Base-by-base conservation (phyloP, 35 echinoderm and acorn worm genomes). In the Acanthaster planci region DNA sequence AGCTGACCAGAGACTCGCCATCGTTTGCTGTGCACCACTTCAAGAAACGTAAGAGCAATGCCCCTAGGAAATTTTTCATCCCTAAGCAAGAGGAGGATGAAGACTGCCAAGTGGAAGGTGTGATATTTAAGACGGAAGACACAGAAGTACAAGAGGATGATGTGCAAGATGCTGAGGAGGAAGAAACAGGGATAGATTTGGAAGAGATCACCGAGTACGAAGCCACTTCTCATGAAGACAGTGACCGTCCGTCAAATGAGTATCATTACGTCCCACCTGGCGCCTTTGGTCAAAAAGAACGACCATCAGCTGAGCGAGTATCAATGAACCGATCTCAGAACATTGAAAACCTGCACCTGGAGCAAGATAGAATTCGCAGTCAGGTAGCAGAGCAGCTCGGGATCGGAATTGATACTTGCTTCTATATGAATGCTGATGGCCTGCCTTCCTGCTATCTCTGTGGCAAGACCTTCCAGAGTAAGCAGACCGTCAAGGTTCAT, bases 401-500 rank as follows among this genome's bases (percentile, higher is more conserved):
- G 21, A 44, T 81, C 5, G 51, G 50, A 27, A 30, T 52, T n/a
- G 79, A 81, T 22, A 81, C 40, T 32, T 81, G 79, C 44, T 86
- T 22, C 37, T 76, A 47, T 72, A 76, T 76, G 10, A 72, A 72
- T 8, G 12, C 2, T 17, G 84, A 86, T 0, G 84, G 84, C 18
- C 40, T 86, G n/a, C 84, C 84, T 15, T 68, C 59, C 9, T 86
- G 84, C 26, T 40, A 76, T 7, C 39, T 76, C 6, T 86, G 84
- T 40, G 14, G 39, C 9, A 86, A 86, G 26, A 44, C 84, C 2
- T 86, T 86, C 50, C 84, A 86, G 58, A 86, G 84, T 51, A 76
- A 40, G 42, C 84, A 86, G 18, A 67, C 58, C 19, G 84, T 86
- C 57, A 86, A 76, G 44, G 67, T 76, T 40, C 84, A 86, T 32